phyloP scores from a whole-genome alignment of 92 coral and sea anemone genomes.

The Palythoa grandis region DNA sequence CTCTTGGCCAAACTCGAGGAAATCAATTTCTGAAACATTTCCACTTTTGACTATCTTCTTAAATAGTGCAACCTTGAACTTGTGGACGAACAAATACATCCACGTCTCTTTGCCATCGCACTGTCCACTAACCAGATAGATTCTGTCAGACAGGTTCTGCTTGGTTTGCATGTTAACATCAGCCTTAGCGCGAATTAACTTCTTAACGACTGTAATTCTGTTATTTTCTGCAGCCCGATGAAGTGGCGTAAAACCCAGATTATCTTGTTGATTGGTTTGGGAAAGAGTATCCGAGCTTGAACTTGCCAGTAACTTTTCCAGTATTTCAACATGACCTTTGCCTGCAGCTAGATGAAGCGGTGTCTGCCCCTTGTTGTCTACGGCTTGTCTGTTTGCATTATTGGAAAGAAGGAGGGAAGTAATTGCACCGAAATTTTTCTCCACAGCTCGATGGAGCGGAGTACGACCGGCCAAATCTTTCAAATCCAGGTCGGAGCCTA shows the following conservation, averaged over 20 bases:
- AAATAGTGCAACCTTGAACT: conserved; percentile 1
- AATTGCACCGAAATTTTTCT: no score
- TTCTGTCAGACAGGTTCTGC: conserved; percentile 6
- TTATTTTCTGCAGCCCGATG: conserved; percentile 16
- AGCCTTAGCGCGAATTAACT: neutral
- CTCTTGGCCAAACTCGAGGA: neutral
- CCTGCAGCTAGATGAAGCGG: no score
- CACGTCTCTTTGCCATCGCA: conserved; percentile 1
- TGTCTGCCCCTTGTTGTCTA: no score
- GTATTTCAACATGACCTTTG: no score
- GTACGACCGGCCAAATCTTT: no score
- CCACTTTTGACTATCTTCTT: neutral
- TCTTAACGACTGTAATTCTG: neutral
- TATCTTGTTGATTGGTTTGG: neutral
- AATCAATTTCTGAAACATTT: neutral
- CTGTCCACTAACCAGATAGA: neutral
- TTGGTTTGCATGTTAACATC: neutral
- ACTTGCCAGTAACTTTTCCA: no score
- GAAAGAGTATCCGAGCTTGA: neutral
- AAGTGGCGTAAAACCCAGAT: neutral
- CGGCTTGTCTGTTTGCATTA: no score
- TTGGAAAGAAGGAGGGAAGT: no score
- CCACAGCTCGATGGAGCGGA: no score
- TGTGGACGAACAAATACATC: conserved; percentile 33
- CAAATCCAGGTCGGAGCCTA: no score